phyloP scores from a whole-genome alignment of 2,113 vertebrate genomes.

The Amphiprion percula region DNA sequence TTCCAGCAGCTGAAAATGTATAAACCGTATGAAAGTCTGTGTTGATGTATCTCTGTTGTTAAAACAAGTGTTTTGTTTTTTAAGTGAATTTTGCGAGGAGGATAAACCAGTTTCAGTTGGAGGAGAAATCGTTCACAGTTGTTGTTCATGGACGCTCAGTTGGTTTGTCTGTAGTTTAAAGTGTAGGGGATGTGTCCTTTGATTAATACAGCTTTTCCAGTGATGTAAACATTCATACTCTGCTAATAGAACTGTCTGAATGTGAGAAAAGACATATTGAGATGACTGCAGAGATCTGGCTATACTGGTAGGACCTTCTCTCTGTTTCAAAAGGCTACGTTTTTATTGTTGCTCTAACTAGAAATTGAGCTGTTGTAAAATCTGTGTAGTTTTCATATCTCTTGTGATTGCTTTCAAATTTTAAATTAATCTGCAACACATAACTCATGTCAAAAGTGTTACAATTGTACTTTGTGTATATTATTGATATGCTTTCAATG shows the following conservation, averaged over 20 bases:
- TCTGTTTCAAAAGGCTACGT: not conserved
- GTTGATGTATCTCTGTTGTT: not conserved
- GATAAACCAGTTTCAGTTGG: conserved; percentile 15
- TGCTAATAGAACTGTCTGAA: conserved; percentile 4
- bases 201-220: conserved; percentile 27
- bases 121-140: conserved; percentile 6
- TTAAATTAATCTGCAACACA: rapidly evolving
- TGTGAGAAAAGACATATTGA: not conserved
- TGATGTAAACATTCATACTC: not conserved
- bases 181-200: conserved; percentile 17
- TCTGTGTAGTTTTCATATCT: not conserved
- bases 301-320: not conserved
- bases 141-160: conserved; percentile 15
- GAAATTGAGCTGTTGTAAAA: rapidly evolving
- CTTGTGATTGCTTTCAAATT: not conserved
- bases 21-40: conserved; percentile 6
- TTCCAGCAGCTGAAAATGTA: conserved; percentile 26
- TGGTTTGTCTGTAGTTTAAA: conserved; percentile 20
- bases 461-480: too few relatives aligned
- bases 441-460: not conserved
- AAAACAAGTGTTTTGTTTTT: conserved; percentile 20
- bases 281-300: not conserved
- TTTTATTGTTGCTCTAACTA: not conserved
- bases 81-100: conserved; percentile 1
- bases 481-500: too few relatives aligned